phyloP scores from a whole-genome alignment of 1,140 invertebrate genomes.

The Tribolium castaneum region DNA sequence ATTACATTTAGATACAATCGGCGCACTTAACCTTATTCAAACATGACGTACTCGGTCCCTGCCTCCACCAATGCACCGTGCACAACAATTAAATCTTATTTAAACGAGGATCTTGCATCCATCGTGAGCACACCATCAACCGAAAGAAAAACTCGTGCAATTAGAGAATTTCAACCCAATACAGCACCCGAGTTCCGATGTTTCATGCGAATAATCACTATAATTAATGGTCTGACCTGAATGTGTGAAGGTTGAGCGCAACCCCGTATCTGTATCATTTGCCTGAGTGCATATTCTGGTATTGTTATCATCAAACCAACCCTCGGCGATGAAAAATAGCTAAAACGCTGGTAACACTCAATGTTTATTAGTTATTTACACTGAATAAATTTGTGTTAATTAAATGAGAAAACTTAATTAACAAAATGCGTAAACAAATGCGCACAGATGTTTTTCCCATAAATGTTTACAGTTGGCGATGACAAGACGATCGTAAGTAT shows the following conservation, averaged over 20 bases:
- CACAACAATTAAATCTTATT: constrained; percentile 43
- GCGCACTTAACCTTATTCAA: constrained; percentile 45
- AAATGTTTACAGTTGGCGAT: neutral
- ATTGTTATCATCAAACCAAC: constrained; percentile 8
- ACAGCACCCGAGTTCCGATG: constrained; percentile 20
- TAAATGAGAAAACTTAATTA: constrained; percentile 7
- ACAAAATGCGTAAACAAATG: constrained; percentile 8
- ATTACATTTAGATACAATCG: constrained; percentile 47
- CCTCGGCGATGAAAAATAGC: neutral
- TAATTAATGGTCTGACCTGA: constrained; percentile 30
- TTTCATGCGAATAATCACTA: constrained; percentile 34
- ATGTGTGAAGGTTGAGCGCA: constrained; percentile 5
- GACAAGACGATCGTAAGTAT: neutral
- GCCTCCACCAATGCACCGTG: constrained; percentile 36
- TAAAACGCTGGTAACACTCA: neutral
- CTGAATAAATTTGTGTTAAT: constrained; percentile 20
- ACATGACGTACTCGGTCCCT: constrained; percentile 35
- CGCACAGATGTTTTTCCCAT: neutral
- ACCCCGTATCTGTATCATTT: constrained; percentile 32
- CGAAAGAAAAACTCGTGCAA: neutral
- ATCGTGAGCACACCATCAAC: neutral
- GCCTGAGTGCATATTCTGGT: constrained; percentile 33
- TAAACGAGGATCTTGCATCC: constrained; percentile 28
- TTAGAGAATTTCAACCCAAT: neutral
- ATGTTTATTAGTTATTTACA: constrained; percentile 2